These are phyloP conservation scores for Delphinus delphis DNA, from an alignment of 2,113 vertebrate species.

Conservation along the genomic window DNA sequence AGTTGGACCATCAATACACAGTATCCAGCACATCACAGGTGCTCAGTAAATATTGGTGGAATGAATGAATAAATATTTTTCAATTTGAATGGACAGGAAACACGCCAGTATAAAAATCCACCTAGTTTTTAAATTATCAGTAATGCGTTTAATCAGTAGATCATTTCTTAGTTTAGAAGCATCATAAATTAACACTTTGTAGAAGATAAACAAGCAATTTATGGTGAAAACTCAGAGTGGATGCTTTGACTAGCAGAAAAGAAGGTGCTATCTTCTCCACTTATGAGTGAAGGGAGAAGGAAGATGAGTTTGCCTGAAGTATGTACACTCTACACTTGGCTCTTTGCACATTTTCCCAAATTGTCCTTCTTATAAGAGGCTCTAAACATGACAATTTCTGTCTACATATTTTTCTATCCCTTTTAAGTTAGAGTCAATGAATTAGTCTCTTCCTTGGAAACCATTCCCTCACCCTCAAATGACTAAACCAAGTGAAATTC, in stretches of 20 bases:
- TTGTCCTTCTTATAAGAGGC: slow-evolving; percentile 40
- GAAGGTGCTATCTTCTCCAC: background rate
- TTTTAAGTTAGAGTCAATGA: slow-evolving; percentile 34
- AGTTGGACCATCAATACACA: background rate
- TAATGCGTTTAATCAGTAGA: background rate
- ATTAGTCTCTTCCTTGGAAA: slow-evolving; percentile 37
- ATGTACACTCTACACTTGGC: background rate
- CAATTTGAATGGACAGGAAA: background rate
- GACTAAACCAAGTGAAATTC: slow-evolving; percentile 51
- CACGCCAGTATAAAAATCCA: background rate
- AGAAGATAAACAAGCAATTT: background rate
- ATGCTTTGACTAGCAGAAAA: background rate
- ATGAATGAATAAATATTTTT: background rate
- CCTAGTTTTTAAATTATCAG: background rate
- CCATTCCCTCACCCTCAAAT: background rate
- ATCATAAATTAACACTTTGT: background rate
- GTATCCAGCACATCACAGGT: background rate
- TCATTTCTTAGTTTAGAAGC: background rate
- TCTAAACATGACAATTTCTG: slow-evolving; percentile 8
- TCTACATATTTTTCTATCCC: background rate
- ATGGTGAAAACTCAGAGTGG: background rate
- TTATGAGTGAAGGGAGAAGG: background rate
- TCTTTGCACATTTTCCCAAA: slow-evolving; percentile 30
- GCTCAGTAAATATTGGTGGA: background rate
- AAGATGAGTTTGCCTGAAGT: background rate